These are phyloP conservation scores for Stegodyphus dumicola DNA, from an alignment of 1,140 invertebrate genomes.

Conservation along the genomic window DNA sequence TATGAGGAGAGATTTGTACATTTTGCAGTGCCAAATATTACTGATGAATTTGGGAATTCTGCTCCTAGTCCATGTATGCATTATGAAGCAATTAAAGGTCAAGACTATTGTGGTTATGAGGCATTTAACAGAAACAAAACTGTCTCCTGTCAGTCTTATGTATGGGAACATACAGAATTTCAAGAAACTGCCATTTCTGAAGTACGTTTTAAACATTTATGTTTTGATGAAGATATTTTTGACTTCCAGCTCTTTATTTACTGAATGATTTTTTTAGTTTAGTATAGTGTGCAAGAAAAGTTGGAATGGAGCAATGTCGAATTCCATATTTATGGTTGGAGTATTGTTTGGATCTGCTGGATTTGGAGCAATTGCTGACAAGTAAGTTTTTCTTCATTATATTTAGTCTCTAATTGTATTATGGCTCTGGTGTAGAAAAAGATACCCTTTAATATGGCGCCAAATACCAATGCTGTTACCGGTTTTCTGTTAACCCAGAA, in stretches of 20 bases:
- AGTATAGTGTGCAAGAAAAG: conserved; percentile 65
- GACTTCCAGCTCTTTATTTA: not conserved
- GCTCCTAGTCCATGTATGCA: conserved; percentile 4
- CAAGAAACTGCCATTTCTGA: conserved; percentile 45
- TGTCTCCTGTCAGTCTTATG: conserved; percentile 26
- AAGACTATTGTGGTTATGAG: conserved; percentile 20
- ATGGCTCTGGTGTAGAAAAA: too few species aligned
- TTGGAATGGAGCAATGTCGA: conserved; percentile 64
- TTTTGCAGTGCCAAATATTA: conserved; percentile 50
- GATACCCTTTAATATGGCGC: too few species aligned
- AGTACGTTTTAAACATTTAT: conserved; percentile 16
- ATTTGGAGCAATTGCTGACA: conserved; percentile 66
- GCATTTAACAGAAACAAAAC: conserved; percentile 35
- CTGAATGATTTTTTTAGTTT: conserved; percentile 63
- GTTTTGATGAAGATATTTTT: not conserved
- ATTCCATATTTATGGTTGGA: conserved; percentile 67
- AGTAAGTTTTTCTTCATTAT: conserved; percentile 57
- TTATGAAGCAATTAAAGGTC: not conserved
- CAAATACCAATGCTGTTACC: too few species aligned
- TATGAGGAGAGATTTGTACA: conserved; percentile 35
- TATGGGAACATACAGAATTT: conserved; percentile 49
- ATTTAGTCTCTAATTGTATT: too few species aligned
- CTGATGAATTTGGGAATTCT: conserved; percentile 16
- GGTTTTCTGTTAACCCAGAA: too few species aligned
- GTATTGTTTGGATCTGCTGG: conserved; percentile 66